Base-by-base conservation (phyloP, 2,113 vertebrate species). In the Eolophus roseicapilla region DNA sequence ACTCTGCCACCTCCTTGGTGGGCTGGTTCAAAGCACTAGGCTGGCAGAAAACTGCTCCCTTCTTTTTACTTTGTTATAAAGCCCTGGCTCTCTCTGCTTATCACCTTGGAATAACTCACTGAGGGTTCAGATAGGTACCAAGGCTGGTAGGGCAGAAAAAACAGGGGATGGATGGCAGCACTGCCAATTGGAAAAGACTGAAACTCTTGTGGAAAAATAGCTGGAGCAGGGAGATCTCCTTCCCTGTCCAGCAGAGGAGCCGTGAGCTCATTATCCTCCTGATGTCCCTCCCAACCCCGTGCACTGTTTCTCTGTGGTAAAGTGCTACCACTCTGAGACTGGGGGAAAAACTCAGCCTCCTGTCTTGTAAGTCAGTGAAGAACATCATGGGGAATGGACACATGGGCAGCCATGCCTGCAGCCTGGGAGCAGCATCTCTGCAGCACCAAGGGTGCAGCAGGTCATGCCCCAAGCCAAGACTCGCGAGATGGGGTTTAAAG, bases 1-100 rank as follows among this genome's bases (percentile, higher is more conserved):
- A 7, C 69, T 82, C 3, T 3, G 50, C 39, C 0, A 1, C 47
- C 41, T 90, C 47, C 52, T 76, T 0, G 0, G 25, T 14, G 57
- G 52, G 41, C 31, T 62, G 20, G 43, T 53, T 83, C 31, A 74
- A 96, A 89, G 65, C 37, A 67, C 41, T 16, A n/a, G 89, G 43
- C 41, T 3, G 1, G 20, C 43, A 94, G 60, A 84, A 95, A 75
- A 67, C 39, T 16, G 31, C n/a, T 79, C 78, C 55, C 13, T 95
- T 37, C 28, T 71, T 53, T 84, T 44, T 25, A n/a, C 55, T 69
- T 70, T 43, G 46, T 39, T 57, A 23, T 13, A 86, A 92, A 57
- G 6, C 23, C 73, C 16, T 50, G 21, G 44, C 71, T 92, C n/a
- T 91, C 44, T 77, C 83, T n/a, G 46, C 31, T 44, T 59, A 15